These are phyloP conservation scores for Chrysopa pallens DNA, from an alignment of 1,140 invertebrate species.

Conservation along the genomic window DNA sequence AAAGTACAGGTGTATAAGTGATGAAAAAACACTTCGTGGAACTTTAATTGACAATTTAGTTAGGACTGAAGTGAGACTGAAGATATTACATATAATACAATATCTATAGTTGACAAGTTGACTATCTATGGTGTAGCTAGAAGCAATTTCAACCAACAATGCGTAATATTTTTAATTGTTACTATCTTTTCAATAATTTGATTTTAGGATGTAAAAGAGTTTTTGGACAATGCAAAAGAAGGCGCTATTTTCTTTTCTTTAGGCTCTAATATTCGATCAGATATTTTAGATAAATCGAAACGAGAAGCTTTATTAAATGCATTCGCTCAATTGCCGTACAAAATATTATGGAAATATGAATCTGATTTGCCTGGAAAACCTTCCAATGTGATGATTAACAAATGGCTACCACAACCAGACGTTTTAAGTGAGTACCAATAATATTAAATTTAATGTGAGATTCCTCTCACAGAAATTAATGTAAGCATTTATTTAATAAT, in stretches of 20 bases:
- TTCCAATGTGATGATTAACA: conserved; percentile 25
- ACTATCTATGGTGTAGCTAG: too few species aligned
- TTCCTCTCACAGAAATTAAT: too few species aligned
- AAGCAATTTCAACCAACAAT: too few species aligned
- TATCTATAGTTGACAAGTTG: too few species aligned
- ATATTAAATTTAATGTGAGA: neutral
- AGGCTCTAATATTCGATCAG: conserved; percentile 26
- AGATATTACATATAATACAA: too few species aligned
- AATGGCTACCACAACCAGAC: conserved; percentile 32
- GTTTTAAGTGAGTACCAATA: conserved; percentile 21
- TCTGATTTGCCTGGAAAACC: conserved; percentile 20
- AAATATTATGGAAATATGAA: conserved; percentile 39
- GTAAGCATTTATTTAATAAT: too few species aligned
- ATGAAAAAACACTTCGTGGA: too few species aligned
- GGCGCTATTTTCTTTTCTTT: conserved; percentile 32
- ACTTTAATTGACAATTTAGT: too few species aligned
- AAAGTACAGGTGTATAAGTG: too few species aligned
- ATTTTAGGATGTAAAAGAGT: neutral
- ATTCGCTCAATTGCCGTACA: conserved; percentile 29
- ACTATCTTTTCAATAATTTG: too few species aligned
- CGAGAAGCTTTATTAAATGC: conserved; percentile 22
- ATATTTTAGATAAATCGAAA: conserved; percentile 20
- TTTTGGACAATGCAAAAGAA: conserved; percentile 8
- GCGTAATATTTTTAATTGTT: too few species aligned
- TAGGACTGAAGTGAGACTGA: too few species aligned